phyloP scores from a whole-genome alignment of 2,888 invertebrate genomes.

The Parnassius mnemosyne region DNA sequence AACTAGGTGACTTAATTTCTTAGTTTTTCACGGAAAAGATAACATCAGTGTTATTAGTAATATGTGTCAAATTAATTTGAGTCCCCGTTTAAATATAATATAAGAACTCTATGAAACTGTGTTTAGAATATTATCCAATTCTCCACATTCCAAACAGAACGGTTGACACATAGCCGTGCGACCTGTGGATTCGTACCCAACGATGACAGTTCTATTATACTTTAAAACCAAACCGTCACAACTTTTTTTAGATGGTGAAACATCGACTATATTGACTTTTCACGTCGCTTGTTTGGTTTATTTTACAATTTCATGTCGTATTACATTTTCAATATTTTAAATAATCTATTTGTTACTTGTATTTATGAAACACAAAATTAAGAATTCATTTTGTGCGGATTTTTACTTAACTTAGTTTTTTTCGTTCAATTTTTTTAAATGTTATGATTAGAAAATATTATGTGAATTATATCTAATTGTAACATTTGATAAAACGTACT shows the following conservation, averaged over 20 bases:
- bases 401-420: too few species aligned
- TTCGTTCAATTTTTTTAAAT: too few species aligned
- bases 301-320: not conserved
- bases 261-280: not conserved
- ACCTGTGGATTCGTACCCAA: not conserved
- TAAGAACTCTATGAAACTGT: not conserved
- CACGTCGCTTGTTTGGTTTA: not conserved
- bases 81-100: slow-evolving; percentile 1
- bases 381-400: too few species aligned
- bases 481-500: too few species aligned
- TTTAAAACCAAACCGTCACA: slow-evolving; percentile 10
- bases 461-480: too few species aligned
- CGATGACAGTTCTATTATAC: slow-evolving; percentile 11
- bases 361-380: too few species aligned
- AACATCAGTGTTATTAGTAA: slow-evolving; percentile 6
- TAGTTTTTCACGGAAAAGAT: slow-evolving; percentile 14
- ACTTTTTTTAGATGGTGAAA: slow-evolving; percentile 3
- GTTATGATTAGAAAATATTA: too few species aligned
- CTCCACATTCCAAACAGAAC: slow-evolving; percentile 3
- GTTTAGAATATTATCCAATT: slow-evolving; percentile 9
- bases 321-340: not conserved
- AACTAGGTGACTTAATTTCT: not conserved
- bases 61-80: slow-evolving; percentile 13
- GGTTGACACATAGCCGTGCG: slow-evolving; percentile 7
- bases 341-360: too few species aligned